Evolutionary conservation across 2,888 invertebrate genomes (phyloP).

Genomic region (Archips xylosteana): DNA sequence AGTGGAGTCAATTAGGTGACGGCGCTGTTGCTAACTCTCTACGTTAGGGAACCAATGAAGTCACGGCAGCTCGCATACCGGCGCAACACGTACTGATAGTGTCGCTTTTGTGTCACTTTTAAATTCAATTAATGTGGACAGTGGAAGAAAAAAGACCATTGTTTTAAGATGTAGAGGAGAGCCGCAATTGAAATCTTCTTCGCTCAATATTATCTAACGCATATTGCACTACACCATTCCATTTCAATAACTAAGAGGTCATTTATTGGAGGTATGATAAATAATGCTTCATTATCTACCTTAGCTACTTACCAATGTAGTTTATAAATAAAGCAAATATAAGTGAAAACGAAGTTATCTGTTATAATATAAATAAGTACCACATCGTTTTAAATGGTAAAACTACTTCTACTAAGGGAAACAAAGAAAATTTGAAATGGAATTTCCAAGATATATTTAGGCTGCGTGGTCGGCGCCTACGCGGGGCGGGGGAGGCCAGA

Average conservation of each 20-base stretch:
- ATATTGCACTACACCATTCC: background rate
- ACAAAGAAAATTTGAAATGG: background rate
- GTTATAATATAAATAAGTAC: too few species aligned
- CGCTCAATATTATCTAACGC: background rate
- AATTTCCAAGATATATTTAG: slow-evolving; percentile 50
- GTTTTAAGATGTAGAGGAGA: background rate
- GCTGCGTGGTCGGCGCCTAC: slow-evolving; percentile 64
- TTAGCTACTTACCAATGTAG: background rate
- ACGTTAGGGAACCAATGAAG: slow-evolving; percentile 44
- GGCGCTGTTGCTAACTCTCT: slow-evolving; percentile 58
- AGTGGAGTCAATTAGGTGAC: slow-evolving; percentile 66
- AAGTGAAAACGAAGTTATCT: too few species aligned
- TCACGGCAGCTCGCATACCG: slow-evolving; percentile 49
- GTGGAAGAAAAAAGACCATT: too few species aligned
- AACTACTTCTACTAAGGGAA: background rate
- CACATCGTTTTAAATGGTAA: background rate
- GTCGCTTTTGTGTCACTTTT: background rate
- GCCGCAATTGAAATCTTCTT: background rate
- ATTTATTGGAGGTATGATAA: too few species aligned
- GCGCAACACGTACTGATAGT: background rate
- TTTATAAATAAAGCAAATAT: background rate
- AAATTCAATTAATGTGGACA: background rate
- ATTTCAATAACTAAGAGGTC: background rate
- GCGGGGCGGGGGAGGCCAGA: slow-evolving; percentile 52
- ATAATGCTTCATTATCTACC: too few species aligned